Percentiles rank a stretch among this genome's conserved stretches.
phyloP scores from a whole-genome alignment of 2,113 vertebrate species.

The Pholis gunnellus region DNA sequence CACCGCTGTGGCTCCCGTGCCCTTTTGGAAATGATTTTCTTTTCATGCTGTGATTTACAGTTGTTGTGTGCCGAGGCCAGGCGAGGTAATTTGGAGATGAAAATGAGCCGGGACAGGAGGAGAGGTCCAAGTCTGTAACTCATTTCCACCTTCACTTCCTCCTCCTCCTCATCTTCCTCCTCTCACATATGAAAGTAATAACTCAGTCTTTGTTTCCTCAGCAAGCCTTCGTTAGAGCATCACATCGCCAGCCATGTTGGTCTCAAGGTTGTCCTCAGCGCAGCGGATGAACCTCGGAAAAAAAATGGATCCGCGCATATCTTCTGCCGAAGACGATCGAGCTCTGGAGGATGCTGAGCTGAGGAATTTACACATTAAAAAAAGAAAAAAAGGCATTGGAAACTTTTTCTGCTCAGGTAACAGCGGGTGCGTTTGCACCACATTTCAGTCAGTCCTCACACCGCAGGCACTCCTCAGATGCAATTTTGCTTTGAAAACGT shows the following conservation, averaged over 20 bases:
- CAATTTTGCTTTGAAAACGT: slow-evolving; percentile 18
- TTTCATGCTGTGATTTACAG: slow-evolving; percentile 78
- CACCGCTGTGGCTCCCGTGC: slow-evolving; percentile 49
- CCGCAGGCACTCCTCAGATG: slow-evolving; percentile 9
- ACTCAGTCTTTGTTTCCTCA: slow-evolving; percentile 64
- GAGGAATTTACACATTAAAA: slow-evolving; percentile 58
- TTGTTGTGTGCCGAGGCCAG: slow-evolving; percentile 65
- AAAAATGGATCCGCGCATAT: slow-evolving; percentile 45
- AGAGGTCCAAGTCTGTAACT: slow-evolving; percentile 75
- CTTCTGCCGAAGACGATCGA: slow-evolving; percentile 34
- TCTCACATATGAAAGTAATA: slow-evolving; percentile 62
- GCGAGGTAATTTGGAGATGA: slow-evolving; percentile 72
- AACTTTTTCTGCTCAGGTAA: slow-evolving; percentile 41
- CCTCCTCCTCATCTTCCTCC: slow-evolving; percentile 27
- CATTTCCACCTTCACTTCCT: slow-evolving; percentile 64
- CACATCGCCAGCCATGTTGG: slow-evolving; percentile 22
- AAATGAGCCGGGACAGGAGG: slow-evolving; percentile 65
- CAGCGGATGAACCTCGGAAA: slow-evolving; percentile 33
- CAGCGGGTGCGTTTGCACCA: slow-evolving; percentile 7
- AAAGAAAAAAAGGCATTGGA: slow-evolving; percentile 15
- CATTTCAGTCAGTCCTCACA: slow-evolving; percentile 26
- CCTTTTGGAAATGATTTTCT: slow-evolving; percentile 78
- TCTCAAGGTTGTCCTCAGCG: slow-evolving; percentile 67
- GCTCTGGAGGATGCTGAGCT: slow-evolving; percentile 26
- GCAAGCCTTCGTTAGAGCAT: slow-evolving; percentile 44